Percentiles rank a stretch among this genome's conserved stretches.
Evolutionary conservation across 2,797 vertebrate genomes (phyloP).

Genomic region (Petrocephalus schoutedeni): DNA sequence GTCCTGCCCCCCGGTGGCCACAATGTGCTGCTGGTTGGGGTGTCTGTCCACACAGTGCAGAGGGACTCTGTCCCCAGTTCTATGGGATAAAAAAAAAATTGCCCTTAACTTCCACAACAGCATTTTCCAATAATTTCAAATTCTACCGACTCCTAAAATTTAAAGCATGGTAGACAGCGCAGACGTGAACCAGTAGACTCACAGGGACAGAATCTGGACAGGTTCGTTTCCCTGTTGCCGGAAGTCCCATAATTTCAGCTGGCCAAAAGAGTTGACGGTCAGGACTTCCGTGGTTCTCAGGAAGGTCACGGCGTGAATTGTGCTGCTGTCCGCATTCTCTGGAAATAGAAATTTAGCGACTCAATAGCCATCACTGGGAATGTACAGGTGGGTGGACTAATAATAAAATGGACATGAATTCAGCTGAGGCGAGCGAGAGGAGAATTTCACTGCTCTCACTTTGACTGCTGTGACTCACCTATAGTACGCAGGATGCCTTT

Average conservation of each 20-base stretch:
- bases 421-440: neutral
- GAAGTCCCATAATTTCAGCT: constrained; percentile 95
- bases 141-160: neutral
- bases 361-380: neutral
- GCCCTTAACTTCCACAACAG: neutral
- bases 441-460: neutral
- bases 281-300: constrained; percentile 87
- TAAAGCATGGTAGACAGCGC: neutral
- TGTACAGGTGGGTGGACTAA: neutral
- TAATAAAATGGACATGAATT: neutral
- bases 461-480: constrained; percentile 58
- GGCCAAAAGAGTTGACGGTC: constrained; percentile 95
- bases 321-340: constrained; percentile 97
- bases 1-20: constrained; percentile 91
- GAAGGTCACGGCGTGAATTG: constrained; percentile 87
- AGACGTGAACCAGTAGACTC: constrained; percentile 41
- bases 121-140: neutral
- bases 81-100: constrained; percentile 38
- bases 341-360: constrained; percentile 21
- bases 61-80: constrained; percentile 83
- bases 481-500: constrained; percentile 73
- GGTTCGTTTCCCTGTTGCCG: constrained; percentile 84
- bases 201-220: constrained; percentile 82
- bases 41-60: constrained; percentile 91
- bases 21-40: constrained; percentile 92